Conservation (phyloP, 2,113 vertebrate species). For the Oreochromis niloticus region DNA sequence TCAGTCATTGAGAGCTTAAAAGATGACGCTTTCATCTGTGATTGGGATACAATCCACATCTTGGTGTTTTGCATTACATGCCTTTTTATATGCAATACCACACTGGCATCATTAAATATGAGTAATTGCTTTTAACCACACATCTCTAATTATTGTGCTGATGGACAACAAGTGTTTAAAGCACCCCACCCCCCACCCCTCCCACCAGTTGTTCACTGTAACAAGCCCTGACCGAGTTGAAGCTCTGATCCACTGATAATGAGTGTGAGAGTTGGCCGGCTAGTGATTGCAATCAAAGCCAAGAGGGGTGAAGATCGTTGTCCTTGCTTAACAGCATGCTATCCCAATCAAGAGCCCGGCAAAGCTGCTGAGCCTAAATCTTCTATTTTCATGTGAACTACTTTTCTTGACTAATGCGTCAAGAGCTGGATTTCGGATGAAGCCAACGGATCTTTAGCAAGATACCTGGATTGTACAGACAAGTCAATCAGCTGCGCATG, state of each 20-base stretch:
- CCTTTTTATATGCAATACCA: background rate
- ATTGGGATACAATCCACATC: background rate
- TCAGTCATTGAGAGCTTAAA: background rate
- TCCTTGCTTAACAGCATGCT: slow-evolving; percentile 11
- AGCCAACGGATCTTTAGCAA: slow-evolving; percentile 6
- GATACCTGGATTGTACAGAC: slow-evolving; percentile 40
- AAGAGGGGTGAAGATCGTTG: background rate
- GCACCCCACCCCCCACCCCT: no score
- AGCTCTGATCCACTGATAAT: slow-evolving; percentile 48
- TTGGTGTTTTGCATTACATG: background rate
- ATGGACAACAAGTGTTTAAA: background rate
- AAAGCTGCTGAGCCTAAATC: slow-evolving; percentile 46
- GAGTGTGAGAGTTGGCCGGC: slow-evolving; percentile 21
- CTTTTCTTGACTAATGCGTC: background rate
- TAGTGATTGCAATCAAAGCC: slow-evolving; percentile 54
- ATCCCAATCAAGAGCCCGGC: slow-evolving; percentile 2
- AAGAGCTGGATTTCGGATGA: slow-evolving; percentile 20
- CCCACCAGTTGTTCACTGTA: background rate
- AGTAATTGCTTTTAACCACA: background rate
- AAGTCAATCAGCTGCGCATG: slow-evolving; percentile 22
- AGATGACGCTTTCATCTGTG: background rate
- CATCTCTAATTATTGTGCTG: background rate
- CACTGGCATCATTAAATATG: background rate
- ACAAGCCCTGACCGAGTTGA: background rate
- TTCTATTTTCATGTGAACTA: slow-evolving; percentile 1